Evolutionary conservation across 2,888 invertebrate genomes (phyloP).

Genomic region (Rambutsinella grinnellia): DNA sequence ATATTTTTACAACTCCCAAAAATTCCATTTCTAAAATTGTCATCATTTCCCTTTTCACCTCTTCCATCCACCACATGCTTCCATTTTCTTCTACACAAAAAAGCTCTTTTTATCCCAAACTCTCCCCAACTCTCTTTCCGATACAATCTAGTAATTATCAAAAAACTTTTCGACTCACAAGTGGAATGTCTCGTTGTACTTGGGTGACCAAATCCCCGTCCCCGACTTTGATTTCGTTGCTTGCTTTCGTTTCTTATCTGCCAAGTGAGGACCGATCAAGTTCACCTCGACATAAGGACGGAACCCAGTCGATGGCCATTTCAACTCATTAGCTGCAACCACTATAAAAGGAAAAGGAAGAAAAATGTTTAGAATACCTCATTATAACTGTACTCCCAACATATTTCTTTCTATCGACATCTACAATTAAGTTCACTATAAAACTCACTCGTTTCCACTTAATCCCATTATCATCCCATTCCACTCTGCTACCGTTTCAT

Average conservation of each 20-base stretch:
- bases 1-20: too few relatives aligned
- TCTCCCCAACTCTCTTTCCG: neutral
- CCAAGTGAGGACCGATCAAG: slow-evolving; percentile 96
- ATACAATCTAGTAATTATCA: slow-evolving; percentile 56
- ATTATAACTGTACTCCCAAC: too few relatives aligned
- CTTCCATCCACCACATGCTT: neutral
- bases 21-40: too few relatives aligned
- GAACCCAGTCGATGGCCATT: slow-evolving; percentile 84
- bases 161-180: slow-evolving; percentile 98
- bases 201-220: slow-evolving; percentile 99
- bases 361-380: too few relatives aligned
- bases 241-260: slow-evolving; percentile 97
- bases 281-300: slow-evolving; percentile 99
- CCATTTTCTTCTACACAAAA: neutral
- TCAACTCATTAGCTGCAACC: slow-evolving; percentile 97
- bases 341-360: too few relatives aligned
- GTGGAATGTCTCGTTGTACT: slow-evolving; percentile 98
- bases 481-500: too few relatives aligned
- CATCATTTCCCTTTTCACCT: neutral
- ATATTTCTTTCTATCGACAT: too few relatives aligned
- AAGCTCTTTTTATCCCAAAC: neutral
- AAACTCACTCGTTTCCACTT: too few relatives aligned
- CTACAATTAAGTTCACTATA: too few relatives aligned
- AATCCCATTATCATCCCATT: too few relatives aligned
- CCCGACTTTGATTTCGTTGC: slow-evolving; percentile 99